Evolutionary conservation across 53 echinoderm and acorn worm species (phyloP), one percentile per base, ranked within the genome.

Genomic region (Glandiceps talaboti): DNA sequence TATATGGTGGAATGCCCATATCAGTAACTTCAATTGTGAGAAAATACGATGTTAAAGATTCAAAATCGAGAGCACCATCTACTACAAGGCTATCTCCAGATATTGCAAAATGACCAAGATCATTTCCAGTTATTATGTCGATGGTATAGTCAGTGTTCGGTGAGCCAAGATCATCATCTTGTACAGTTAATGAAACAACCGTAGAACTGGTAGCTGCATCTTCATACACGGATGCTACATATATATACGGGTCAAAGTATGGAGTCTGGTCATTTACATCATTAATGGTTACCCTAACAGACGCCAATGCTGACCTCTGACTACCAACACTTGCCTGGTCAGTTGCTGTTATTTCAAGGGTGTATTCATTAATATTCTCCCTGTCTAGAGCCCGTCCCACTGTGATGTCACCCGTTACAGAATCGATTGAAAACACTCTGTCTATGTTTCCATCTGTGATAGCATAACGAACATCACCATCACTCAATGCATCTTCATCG

Each of bases 231-330:
- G 6, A 45, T 12, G 6, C 64, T 45, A 20, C 81, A 30, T 99
- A 99, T 14, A 80, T 78, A 1, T 86, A 79, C 32, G 87, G 89
- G 26, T 89, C 88, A 81, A 99, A 99, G 31, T 89, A 87, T 0
- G 99, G 99, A 0, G 99, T 87, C 14, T 85, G 84, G 78, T 93
- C 99, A 28, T 99, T 99, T 28, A 99, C 91, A 30, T 99, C 99
- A 29, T 85, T 87, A 28, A 94, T 91, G 28, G 31, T 79, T 75
- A 99, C 81, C 75, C 86, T 87, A 0, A 99, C 81, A 26, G 73
- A 83, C 81, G 93, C 91, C 30, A 74, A 73, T 33, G 89, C 83
- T 26, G 83, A 82, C 28, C 78, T 84, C 31, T 85, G 84, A 45
- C 20, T 6, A 12, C 64, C 64, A 14, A 83, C 80, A 30, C 87